These are phyloP conservation scores for Aphidius colemani DNA, from an alignment of 2,888 invertebrate species.

Conservation along the genomic window DNA sequence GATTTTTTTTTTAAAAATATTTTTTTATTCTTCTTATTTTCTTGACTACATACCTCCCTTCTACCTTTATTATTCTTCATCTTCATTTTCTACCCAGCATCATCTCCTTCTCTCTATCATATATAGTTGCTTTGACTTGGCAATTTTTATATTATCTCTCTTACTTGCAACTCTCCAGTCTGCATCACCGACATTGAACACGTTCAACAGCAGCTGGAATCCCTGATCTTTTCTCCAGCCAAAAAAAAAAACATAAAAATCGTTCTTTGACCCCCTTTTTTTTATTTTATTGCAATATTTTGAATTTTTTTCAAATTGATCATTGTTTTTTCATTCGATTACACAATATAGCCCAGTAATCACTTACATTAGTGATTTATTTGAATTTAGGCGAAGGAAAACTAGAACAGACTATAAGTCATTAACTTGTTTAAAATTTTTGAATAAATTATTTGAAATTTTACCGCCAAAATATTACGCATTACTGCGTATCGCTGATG, in stretches of 20 bases:
- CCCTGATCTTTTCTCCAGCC: slow-evolving; percentile 30
- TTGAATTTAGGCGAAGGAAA: too few species aligned
- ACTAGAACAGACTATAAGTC: too few species aligned
- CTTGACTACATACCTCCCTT: background rate
- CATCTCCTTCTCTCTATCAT: slow-evolving; percentile 27
- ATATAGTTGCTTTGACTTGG: slow-evolving; percentile 27
- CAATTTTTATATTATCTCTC: slow-evolving; percentile 29
- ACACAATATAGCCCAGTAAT: slow-evolving; percentile 7
- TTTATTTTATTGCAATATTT: background rate
- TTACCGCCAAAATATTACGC: too few species aligned
- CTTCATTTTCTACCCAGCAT: slow-evolving; percentile 27
- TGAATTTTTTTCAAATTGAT: too few species aligned
- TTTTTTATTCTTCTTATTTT: too few species aligned
- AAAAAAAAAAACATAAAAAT: slow-evolving; percentile 26
- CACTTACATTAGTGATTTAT: background rate
- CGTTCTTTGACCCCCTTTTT: slow-evolving; percentile 27
- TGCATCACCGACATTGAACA: slow-evolving; percentile 56
- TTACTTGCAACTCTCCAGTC: slow-evolving; percentile 38
- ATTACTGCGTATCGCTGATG: too few species aligned
- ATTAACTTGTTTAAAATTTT: too few species aligned
- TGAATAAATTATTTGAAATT: too few species aligned
- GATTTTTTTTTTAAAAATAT: too few species aligned
- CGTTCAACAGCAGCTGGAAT: slow-evolving; percentile 58
- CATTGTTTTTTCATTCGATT: background rate
- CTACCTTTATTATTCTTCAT: slow-evolving; percentile 39